Evolutionary conservation across 1,140 invertebrate species (phyloP), one percentile per base, ranked within the genome.

Genomic region (Procambarus clarkii): DNA sequence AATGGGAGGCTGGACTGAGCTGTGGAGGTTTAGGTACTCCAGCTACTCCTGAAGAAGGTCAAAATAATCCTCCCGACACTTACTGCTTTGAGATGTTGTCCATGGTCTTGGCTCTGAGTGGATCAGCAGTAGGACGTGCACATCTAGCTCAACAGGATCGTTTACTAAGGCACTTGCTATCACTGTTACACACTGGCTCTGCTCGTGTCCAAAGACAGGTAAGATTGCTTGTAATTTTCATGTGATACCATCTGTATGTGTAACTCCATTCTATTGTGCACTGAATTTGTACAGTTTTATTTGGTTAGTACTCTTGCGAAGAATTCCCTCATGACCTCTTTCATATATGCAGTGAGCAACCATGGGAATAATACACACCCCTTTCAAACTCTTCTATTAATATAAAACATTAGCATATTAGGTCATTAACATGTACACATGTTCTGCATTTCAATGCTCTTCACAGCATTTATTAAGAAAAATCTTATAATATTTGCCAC

Each of bases 21-120:
- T 74, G 92, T 87, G 24, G 79, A 60, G 86, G 50, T 11, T 44
- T 86, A 64, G 94, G 88, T 92, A 94, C 86, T 91, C 93, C 81
- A 46, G 87, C 54, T 8, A 93, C 92, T 9, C 93, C 94, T 24
- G 92, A 93, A 21, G 94, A 93, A 93, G 93, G 94, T 86, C 93
- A 94, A 84, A 94, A 93, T 86, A 95, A 94, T 92, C 94, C 94
- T 21, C 95, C 97, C 3, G 98, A 99, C 95, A 98, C 98, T 11
- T 99, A 99, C 94, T 99, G 98, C 95, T 99, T 99, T 94, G 98
- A 99, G 95, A 98, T 99, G 97, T 95, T 99, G 9, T 99, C 98
- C 1, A 97, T 99, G 96, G 98, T 96, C 24, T 94, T 99, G 91
- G 98, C 98, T 0, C 94, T 99, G n/a, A 98, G 98, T 93, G 98